A percentile compares a stretch with the other conserved stretches of the same genome.
These are phyloP conservation scores for Syngnathus scovelli DNA, from an alignment of 2,113 vertebrate genomes.

Conservation along the genomic window DNA sequence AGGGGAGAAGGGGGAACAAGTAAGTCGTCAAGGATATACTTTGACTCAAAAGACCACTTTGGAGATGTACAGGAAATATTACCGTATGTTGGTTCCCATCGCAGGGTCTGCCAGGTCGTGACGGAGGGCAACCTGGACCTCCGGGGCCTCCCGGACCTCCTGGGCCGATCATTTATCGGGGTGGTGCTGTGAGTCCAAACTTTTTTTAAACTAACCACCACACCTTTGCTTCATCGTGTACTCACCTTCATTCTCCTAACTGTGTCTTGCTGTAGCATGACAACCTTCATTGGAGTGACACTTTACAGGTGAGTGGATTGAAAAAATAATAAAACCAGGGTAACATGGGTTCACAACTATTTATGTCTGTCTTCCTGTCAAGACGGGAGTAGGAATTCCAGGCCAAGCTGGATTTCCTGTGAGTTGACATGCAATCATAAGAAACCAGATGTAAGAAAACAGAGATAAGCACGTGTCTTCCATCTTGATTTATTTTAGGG, in stretches of 20 bases:
- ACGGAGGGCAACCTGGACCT: conserved; percentile 71
- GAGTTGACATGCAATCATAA: conserved; percentile 11
- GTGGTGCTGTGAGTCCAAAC: conserved; percentile 52
- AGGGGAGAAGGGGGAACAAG: conserved; percentile 76
- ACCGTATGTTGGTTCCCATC: conserved; percentile 23
- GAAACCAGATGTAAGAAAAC: background rate
- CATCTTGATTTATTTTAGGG: conserved; percentile 53
- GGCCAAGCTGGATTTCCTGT: conserved; percentile 65
- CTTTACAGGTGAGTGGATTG: conserved; percentile 53
- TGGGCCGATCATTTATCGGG: conserved; percentile 65
- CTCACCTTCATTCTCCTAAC: conserved; percentile 44
- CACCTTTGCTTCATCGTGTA: conserved; percentile 5
- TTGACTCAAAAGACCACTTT: background rate
- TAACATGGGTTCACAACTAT: background rate
- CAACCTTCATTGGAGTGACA: conserved; percentile 46
- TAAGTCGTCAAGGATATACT: conserved; percentile 55
- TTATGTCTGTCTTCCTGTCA: conserved; percentile 20
- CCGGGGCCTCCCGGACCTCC: conserved; percentile 83
- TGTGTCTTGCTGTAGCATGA: conserved; percentile 60
- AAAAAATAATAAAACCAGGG: background rate
- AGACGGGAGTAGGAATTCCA: conserved; percentile 31
- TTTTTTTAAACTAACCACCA: conserved; percentile 39
- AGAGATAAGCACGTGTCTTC: background rate
- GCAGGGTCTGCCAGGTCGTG: conserved; percentile 80
- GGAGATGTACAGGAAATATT: background rate